Evolutionary conservation across 1,140 invertebrate genomes (phyloP).

Genomic region (Lasaia peninsularis): DNA sequence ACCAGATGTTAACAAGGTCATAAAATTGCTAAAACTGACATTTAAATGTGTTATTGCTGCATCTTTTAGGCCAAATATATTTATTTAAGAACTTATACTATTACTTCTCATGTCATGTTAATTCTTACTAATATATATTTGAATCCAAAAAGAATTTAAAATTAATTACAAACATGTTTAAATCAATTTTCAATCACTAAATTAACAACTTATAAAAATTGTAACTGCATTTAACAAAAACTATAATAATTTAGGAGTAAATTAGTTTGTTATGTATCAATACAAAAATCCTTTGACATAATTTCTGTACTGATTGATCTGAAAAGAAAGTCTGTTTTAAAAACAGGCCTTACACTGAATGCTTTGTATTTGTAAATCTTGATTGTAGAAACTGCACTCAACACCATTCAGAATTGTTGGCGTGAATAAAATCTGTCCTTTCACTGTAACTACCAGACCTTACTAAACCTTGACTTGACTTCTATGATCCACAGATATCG

Average conservation of each 20-base stretch:
- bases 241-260: constrained; percentile 3
- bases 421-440: too few relatives aligned
- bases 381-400: too few relatives aligned
- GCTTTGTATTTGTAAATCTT: too few relatives aligned
- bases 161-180: not conserved
- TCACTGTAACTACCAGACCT: too few relatives aligned
- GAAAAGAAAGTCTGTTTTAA: too few relatives aligned
- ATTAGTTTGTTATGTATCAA: not conserved
- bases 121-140: not conserved
- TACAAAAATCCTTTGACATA: not conserved
- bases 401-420: too few relatives aligned
- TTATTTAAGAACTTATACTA: constrained; percentile 1
- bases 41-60: not conserved
- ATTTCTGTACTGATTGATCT: too few relatives aligned
- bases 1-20: not conserved
- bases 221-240: not conserved
- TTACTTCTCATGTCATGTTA: not conserved
- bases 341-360: too few relatives aligned
- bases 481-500: too few relatives aligned
- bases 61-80: constrained; percentile 10
- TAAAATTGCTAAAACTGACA: not conserved
- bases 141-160: not conserved
- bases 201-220: constrained; percentile 2
- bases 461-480: too few relatives aligned
- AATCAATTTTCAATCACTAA: not conserved